Base-by-base conservation (phyloP, 2,888 invertebrate species). In the Drosophila pseudotalamancana region DNA sequence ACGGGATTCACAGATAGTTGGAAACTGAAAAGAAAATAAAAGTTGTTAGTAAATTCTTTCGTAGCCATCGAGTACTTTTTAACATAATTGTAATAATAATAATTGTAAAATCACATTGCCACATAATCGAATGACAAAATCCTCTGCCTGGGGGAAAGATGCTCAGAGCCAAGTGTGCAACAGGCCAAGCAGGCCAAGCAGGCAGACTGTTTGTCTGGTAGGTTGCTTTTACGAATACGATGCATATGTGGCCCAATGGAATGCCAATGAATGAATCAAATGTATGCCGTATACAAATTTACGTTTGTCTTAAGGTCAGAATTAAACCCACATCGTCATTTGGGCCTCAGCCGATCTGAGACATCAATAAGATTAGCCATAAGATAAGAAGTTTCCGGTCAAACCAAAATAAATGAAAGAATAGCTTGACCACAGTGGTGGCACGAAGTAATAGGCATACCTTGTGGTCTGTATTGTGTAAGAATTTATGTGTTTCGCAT, bases 321-420 rank as follows among this genome's bases (percentile, higher is more conserved):
- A 78, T 69, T 72, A 65, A 87, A 46, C 71, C 75, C 68, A 68
- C 80, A 83, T 70, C 64, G 86, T 71, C 65, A 77, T 73, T 76
- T 72, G 74, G 51, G 67, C 42, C 60, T 56, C 50, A 55, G 42
- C 57, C 68, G 68, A 75, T 80, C 69, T 65, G 62, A 72, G 83
- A 82, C 77, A 87, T 89, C 75, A 77, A 69, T 72, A 69, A 89
- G 90, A 89, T 90, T 75, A 87, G 77, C 87, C 77, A 74, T 55
- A 55, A 83, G 89, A 89, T 89, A 89, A 89, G 64, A 80, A 76
- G 83, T 89, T 89, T 89, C 89, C 90, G 90, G 89, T 81, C 86
- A 80, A 83, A 49, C 35, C 65, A 49, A 75, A 75, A 65, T 67
- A 77, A 79, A 72, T 63, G 68, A 68, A 70, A 70, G 66, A 69